phyloP scores from a whole-genome alignment of 2,113 vertebrate genomes.

The Danio rerio region DNA sequence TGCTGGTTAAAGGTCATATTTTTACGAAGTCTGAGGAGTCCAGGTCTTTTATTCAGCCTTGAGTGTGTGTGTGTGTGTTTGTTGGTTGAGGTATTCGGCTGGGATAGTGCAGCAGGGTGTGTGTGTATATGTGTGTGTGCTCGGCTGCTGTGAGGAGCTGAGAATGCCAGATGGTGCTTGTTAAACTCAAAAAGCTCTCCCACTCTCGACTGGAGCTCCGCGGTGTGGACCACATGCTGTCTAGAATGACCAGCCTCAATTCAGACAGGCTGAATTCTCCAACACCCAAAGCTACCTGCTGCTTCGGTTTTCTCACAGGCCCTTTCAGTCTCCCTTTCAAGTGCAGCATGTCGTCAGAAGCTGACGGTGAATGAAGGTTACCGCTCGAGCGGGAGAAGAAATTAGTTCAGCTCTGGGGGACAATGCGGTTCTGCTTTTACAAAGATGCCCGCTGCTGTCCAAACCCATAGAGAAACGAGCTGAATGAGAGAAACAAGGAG shows the following conservation, averaged over 20 bases:
- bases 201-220: constrained; percentile 37
- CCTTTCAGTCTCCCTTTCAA: constrained; percentile 30
- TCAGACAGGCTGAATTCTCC: constrained; percentile 30
- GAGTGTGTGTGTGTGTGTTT: constrained; percentile 4
- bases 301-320: constrained; percentile 40
- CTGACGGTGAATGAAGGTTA: constrained; percentile 38
- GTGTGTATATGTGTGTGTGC: constrained; percentile 37
- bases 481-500: constrained; percentile 34
- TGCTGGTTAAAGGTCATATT: constrained; percentile 14
- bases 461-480: background rate
- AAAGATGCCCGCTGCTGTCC: constrained; percentile 40
- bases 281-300: constrained; percentile 46
- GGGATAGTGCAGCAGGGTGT: constrained; percentile 9
- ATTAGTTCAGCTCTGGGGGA: constrained; percentile 24
- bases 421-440: constrained; percentile 25
- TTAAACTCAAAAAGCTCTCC: constrained; percentile 35
- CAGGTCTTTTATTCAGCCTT: constrained; percentile 6
- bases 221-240: constrained; percentile 36
- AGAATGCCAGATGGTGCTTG: constrained; percentile 45
- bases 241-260: constrained; percentile 41
- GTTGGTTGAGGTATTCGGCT: constrained; percentile 9
- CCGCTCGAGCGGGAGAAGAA: constrained; percentile 7
- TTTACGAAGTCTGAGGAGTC: constrained; percentile 16
- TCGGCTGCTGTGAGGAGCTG: constrained; percentile 37
- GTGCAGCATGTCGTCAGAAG: constrained; percentile 31